Conservation (phyloP, 2,888 invertebrate genomes). For the Physocephala rufipes region DNA sequence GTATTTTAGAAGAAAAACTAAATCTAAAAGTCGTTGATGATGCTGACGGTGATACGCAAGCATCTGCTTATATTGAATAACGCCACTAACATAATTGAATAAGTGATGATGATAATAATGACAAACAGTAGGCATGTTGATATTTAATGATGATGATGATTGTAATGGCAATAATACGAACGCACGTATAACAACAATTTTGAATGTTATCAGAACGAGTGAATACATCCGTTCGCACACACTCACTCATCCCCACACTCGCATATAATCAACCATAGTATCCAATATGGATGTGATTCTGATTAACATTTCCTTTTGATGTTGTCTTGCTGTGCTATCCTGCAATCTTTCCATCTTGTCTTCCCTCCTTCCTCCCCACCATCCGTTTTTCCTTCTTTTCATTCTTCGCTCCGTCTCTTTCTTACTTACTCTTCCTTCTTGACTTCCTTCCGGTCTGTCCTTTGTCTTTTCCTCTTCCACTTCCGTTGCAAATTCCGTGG, state of each 20-base stretch:
- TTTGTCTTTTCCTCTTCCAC: not conserved
- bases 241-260: conserved; percentile 4
- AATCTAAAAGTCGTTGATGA: no score
- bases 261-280: not conserved
- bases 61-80: no score
- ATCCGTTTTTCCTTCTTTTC: conserved; percentile 14
- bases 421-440: conserved; percentile 3
- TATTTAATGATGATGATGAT: not conserved
- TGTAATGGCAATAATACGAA: not conserved
- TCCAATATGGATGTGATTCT: conserved; percentile 6
- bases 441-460: not conserved
- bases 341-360: conserved; percentile 18
- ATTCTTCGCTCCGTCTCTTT: not conserved
- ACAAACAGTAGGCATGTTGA: not conserved
- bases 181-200: not conserved
- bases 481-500: not conserved
- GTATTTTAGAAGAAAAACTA: no score
- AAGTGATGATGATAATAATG: not conserved
- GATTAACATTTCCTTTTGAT: conserved; percentile 17
- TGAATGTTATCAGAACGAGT: not conserved
- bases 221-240: not conserved
- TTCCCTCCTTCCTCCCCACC: not conserved
- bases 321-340: no score
- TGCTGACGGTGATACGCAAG: not conserved
- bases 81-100: no score